Evolutionary conservation across 2,888 invertebrate genomes (phyloP), one percentile per base, ranked within the genome.

Genomic region (Drosophila demipolita): DNA sequence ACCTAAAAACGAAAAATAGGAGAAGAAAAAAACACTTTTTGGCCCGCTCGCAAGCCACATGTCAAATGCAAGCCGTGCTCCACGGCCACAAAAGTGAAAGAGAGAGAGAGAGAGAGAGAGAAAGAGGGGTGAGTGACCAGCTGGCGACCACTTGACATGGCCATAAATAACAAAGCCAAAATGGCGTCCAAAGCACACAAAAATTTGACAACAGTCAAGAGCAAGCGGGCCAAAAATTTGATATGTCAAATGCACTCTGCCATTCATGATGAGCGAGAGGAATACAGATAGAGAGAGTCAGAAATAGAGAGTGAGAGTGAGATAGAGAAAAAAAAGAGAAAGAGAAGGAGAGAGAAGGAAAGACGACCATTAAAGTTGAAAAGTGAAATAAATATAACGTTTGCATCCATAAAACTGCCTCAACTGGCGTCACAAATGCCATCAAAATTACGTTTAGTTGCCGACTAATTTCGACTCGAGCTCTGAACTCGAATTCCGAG

Each of bases 121-220:
- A 40, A 63, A 40, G 54, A 12, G 38, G n/a, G n/a, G 26, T 12
- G 38, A 23, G 42, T 83, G 82, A 83, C 87, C 82, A 82, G 84
- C 84, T 83, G 77, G 69, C 80, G 77, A 86, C 87, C 83, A 85
- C 83, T 87, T 83, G 83, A 83, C 83, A 84, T 84, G 87, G 81
- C 84, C 84, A 88, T 84, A 84, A 84, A 84, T 84, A 84, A 84
- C 84, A 86, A 88, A 84, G 87, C 87, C 89, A 89, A 84, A 84
- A 88, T 84, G 84, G 83, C 84, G 84, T 80, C 84, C 88, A 85
- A 80, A 84, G 73, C 81, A 80, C 71, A 84, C 74, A 72, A 68
- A 76, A 67, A 66, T 72, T 78, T 66, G 78, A 78, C 75, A 78
- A 80, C 73, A 69, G 68, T 57, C 65, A 67, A 57, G 57, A 50